Evolutionary conservation across 2,113 vertebrate species (phyloP), one percentile per base, ranked within the genome.

Genomic region (Dendropsophus ebraccatus): DNA sequence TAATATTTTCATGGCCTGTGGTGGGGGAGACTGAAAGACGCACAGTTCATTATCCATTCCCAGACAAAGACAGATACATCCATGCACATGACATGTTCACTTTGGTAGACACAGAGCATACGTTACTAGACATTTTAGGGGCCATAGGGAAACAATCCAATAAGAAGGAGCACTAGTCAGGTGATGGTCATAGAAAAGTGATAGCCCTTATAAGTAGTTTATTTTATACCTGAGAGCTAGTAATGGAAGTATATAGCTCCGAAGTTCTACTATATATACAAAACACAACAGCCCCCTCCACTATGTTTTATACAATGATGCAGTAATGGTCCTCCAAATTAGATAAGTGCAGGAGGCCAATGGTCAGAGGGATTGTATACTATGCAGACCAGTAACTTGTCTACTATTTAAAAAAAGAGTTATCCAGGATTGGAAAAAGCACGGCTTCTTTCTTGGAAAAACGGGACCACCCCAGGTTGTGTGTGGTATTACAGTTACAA

Each of bases 1-100:
- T 69, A 70, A 70, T 30, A 70, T 37, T 70, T 21, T 70, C 67
- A 70, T 70, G 19, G 67, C 35, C 65, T 17, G 35, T n/a, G n/a
- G n/a, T n/a, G n/a, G n/a, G n/a, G 19, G 32, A 70, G 67, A 70
- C 30, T 67, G 7, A 10, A 17, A 23, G 5, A 58, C 56, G n/a
- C 67, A 69, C 30, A 0, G 17, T 69, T 69, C 19, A 19, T 19
- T 35, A 70, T 70, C 28, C 67, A 41, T 23, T 70, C 35, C 32
- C 23, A 17, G 67, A 0, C 41, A 70, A 35, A 37, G 35, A 70
- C 32, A 41, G 41, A 70, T 41, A 2, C 8, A 70, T 23, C 12
- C 12, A 49, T 9, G 1, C 32, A 69, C 32, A 9, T 70, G 19
- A 37, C 30, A 41, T 17, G 10, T 70, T 70, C 67, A 70, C 67